Evolutionary conservation across 2,888 invertebrate species (phyloP).

Genomic region (Coenonympha arcania): DNA sequence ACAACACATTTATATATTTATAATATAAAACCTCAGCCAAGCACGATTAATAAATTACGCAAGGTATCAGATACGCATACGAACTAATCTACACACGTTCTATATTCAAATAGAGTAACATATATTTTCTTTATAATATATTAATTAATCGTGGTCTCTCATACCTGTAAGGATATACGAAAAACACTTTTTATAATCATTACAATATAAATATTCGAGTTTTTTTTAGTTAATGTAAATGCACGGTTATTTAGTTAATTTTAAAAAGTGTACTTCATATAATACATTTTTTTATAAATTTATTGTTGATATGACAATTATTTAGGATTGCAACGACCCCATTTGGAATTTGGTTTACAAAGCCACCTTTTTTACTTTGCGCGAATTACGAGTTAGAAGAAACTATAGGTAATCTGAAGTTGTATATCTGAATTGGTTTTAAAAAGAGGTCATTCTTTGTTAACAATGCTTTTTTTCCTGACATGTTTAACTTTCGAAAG

Average conservation of each 20-base stretch:
- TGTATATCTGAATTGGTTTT: too few relatives aligned
- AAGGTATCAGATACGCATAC: slow-evolving; percentile 38
- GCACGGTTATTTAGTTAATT: slow-evolving; percentile 33
- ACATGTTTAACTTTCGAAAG: too few relatives aligned
- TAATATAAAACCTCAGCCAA: slow-evolving; percentile 44
- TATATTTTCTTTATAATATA: slow-evolving; percentile 32
- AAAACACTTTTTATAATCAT: slow-evolving; percentile 34
- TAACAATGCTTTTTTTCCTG: too few relatives aligned
- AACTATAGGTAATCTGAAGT: too few relatives aligned
- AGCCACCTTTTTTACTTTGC: background rate
- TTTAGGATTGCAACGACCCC: slow-evolving; percentile 42
- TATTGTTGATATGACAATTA: slow-evolving; percentile 40
- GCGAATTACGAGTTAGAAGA: background rate
- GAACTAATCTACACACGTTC: slow-evolving; percentile 52
- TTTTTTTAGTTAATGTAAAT: slow-evolving; percentile 33
- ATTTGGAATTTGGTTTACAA: slow-evolving; percentile 15
- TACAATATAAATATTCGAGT: slow-evolving; percentile 31
- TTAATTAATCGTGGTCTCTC: slow-evolving; percentile 51
- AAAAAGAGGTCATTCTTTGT: too few relatives aligned
- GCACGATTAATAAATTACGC: slow-evolving; percentile 48
- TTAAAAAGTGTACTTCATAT: slow-evolving; percentile 38
- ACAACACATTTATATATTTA: slow-evolving; percentile 24
- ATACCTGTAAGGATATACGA: slow-evolving; percentile 48
- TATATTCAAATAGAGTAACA: slow-evolving; percentile 32
- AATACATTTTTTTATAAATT: slow-evolving; percentile 28